phyloP scores from a whole-genome alignment of 2,113 vertebrate genomes.

The Oostethus manadensis region DNA sequence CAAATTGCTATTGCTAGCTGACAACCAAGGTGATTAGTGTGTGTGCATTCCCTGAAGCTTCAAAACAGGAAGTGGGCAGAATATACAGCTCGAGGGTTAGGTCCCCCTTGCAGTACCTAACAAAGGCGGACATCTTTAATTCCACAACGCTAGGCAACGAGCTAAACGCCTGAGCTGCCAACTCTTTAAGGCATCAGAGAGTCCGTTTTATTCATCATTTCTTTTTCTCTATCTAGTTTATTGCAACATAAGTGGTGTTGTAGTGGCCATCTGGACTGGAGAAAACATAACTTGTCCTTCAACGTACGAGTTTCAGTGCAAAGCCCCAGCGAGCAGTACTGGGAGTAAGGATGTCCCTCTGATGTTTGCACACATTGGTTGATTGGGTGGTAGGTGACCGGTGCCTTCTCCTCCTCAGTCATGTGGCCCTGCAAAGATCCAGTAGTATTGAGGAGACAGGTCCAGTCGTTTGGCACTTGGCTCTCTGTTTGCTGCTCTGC shows the following conservation, averaged over 20 bases:
- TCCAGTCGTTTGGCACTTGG: conserved; percentile 86
- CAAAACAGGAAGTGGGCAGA: no score
- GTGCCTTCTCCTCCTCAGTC: conserved; percentile 57
- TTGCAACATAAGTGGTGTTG: conserved; percentile 68
- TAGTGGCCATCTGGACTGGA: conserved; percentile 68
- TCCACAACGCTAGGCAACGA: no score
- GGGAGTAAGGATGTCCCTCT: conserved; percentile 81
- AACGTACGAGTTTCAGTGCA: conserved; percentile 52
- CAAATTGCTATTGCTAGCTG: no score
- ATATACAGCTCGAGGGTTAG: no score
- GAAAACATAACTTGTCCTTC: conserved; percentile 53
- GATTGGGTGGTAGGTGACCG: background rate
- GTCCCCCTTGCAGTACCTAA: no score
- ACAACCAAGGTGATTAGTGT: no score
- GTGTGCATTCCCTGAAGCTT: no score
- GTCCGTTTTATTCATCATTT: background rate
- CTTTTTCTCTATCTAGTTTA: conserved; percentile 29
- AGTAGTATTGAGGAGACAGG: conserved; percentile 82
- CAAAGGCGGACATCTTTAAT: no score
- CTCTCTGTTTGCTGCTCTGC: conserved; percentile 86
- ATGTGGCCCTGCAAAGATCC: conserved; percentile 79
- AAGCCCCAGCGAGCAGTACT: conserved; percentile 87
- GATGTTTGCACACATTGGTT: background rate
- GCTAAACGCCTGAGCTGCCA: no score
- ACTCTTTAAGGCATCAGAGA: no score